phyloP scores from a whole-genome alignment of 2,113 vertebrate species.

The Microcebus tavaratra region DNA sequence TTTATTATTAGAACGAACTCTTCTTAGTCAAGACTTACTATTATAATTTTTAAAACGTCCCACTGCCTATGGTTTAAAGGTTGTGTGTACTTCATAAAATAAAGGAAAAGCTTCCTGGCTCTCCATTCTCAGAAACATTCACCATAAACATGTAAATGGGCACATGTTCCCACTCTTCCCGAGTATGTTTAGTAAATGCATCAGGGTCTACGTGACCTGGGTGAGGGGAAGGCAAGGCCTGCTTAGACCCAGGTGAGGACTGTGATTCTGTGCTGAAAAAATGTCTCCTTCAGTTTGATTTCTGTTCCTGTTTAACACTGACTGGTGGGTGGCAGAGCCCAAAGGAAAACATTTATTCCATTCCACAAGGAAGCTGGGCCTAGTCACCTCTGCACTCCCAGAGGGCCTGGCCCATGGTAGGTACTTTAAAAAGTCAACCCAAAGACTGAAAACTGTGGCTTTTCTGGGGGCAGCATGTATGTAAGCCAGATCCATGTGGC shows the following conservation, averaged over 20 bases:
- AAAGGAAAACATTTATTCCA: neutral
- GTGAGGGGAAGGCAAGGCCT: neutral
- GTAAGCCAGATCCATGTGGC: neutral
- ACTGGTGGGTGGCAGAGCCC: neutral
- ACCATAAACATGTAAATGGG: neutral
- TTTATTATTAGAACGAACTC: slow-evolving; percentile 34
- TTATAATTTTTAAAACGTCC: neutral
- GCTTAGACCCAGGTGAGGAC: neutral
- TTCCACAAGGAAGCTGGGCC: neutral
- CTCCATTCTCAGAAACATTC: neutral
- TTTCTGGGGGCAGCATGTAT: neutral
- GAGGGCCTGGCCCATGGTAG: neutral
- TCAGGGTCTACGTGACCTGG: neutral
- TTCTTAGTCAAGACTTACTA: slow-evolving; percentile 12
- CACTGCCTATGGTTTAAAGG: neutral
- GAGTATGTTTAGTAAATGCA: neutral
- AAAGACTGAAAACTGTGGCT: neutral
- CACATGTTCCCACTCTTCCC: neutral
- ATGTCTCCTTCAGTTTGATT: neutral
- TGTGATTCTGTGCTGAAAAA: neutral
- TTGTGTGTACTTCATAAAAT: neutral
- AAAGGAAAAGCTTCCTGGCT: neutral
- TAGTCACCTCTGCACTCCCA: neutral
- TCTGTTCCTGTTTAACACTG: neutral
- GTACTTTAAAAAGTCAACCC: neutral